phyloP scores from a whole-genome alignment of 2,797 vertebrate species.

The Dallia pectoralis region DNA sequence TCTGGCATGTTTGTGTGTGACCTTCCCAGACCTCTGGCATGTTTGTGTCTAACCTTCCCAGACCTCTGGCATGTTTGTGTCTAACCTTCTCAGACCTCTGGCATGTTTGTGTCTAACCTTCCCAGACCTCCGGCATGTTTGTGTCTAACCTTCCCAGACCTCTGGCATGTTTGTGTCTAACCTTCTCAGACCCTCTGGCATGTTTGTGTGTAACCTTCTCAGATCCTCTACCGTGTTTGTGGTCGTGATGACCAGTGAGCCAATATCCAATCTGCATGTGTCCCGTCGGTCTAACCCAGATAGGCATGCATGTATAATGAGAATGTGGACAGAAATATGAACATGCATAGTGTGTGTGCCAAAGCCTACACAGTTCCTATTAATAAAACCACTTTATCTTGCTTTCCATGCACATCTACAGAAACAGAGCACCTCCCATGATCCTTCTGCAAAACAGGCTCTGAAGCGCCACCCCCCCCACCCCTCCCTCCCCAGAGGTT shows the following conservation, averaged over 20 bases:
- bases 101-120: too few species aligned
- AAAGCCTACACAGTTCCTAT: conserved; percentile 39
- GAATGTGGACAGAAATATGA: conserved; percentile 60
- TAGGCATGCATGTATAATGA: conserved; percentile 52
- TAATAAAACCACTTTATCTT: conserved; percentile 47
- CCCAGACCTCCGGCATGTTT: conserved; percentile 9
- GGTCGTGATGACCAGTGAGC: conserved; percentile 16
- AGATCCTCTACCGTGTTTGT: conserved; percentile 7
- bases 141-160: conserved; percentile 24
- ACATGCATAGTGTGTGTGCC: conserved; percentile 58
- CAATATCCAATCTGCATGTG: conserved; percentile 42
- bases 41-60: background rate
- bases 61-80: conserved; percentile 4
- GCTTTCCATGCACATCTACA: conserved; percentile 32
- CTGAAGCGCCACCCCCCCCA: background rate
- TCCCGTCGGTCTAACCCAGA: conserved; percentile 47
- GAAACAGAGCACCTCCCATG: conserved; percentile 1
- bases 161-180: conserved; percentile 10
- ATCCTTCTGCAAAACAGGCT: conserved; percentile 8
- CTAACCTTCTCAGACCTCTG: background rate
- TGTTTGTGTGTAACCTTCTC: background rate
- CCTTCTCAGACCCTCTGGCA: too few species aligned
- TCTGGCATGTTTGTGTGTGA: conserved; percentile 7
- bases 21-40: too few species aligned
- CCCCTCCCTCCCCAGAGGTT: conserved; percentile 26